Evolutionary conservation across 2,113 vertebrate genomes (phyloP), one percentile per base, ranked within the genome.

Genomic region (Nibea coibor): DNA sequence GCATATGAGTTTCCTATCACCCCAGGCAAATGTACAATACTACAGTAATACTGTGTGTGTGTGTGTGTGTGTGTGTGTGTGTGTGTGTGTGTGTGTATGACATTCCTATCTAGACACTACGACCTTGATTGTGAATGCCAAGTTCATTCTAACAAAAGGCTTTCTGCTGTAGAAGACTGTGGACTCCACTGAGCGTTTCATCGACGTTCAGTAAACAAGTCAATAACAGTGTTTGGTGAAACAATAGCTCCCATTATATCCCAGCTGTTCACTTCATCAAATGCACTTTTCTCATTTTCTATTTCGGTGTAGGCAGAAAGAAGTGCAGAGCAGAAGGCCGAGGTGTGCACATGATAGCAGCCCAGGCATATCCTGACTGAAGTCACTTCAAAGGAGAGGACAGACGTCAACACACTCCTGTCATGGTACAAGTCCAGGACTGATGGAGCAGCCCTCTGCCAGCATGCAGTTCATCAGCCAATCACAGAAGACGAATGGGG

Each of bases 221-320:
- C 53, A 71, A 26, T 20, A 56, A 26, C 67, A 70, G 12, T 71
- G 68, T 57, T 43, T 71, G 68, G 35, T 54, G 16, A 69, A 68
- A 69, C 67, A 69, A 54, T n/a, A 17, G 67, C 50, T 54, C 50
- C 20, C 66, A 54, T 42, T 69, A n/a, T 43, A 3, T 56, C 51
- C 56, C 51, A 42, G 11, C 50, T 56, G 11, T 19, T 35, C 17
- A 51, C 47, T 51, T 28, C 45, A 5, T 67, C 5, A n/a, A 67
- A 28, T 31, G 19, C 17, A 45, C 43, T 14, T 14, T 45, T 45
- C 43, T 45, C 43, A 45, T 45, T 45, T 45, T 45, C 10, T 45
- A 15, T 45, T 45, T 14, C 43, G 35, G 28, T 39, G 58, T 35
- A 26, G 58, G 17, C 58, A 61, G 19, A 35, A 61, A 58, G 48